Conservation (phyloP, 2,797 vertebrate genomes). For the Bradypus variegatus region DNA sequence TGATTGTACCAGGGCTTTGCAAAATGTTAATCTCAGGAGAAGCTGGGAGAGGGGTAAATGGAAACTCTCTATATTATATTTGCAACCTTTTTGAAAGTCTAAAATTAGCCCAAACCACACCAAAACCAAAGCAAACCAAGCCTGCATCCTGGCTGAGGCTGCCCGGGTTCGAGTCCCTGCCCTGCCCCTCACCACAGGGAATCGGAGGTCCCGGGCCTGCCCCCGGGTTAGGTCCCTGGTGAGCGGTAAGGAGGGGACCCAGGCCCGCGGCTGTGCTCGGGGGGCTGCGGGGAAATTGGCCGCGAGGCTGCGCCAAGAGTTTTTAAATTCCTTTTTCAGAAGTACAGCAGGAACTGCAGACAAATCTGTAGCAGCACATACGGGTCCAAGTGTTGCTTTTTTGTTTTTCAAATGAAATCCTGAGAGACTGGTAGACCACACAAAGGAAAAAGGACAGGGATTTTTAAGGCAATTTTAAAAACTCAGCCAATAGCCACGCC, state of each 20-base stretch:
- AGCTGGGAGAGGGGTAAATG: too few relatives aligned
- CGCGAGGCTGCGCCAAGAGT: not conserved
- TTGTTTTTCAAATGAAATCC: constrained; percentile 17
- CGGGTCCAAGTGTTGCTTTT: constrained; percentile 23
- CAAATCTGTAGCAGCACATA: not conserved
- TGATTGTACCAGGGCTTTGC: fast-evolving
- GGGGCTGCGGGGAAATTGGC: not conserved
- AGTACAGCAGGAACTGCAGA: constrained; percentile 15
- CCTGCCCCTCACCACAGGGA: fast-evolving
- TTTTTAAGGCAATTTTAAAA: not conserved
- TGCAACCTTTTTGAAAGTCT: not conserved
- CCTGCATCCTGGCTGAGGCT: not conserved
- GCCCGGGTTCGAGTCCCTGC: not conserved
- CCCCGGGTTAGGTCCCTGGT: too few relatives aligned
- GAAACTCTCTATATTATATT: not conserved
- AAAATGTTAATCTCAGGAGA: too few relatives aligned
- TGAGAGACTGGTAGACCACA: constrained; percentile 10
- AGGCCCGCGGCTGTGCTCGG: fast-evolving
- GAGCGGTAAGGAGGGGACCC: not conserved
- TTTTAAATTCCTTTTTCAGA: not conserved
- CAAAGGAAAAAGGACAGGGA: not conserved
- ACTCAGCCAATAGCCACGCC: not conserved
- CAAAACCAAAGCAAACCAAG: not conserved
- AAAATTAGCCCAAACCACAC: not conserved
- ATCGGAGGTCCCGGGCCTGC: fast-evolving